A percentile compares a stretch with the other conserved stretches of the same genome.
Evolutionary conservation across 1,140 invertebrate species (phyloP).

Genomic region (Zaprionus tsacasi): DNA sequence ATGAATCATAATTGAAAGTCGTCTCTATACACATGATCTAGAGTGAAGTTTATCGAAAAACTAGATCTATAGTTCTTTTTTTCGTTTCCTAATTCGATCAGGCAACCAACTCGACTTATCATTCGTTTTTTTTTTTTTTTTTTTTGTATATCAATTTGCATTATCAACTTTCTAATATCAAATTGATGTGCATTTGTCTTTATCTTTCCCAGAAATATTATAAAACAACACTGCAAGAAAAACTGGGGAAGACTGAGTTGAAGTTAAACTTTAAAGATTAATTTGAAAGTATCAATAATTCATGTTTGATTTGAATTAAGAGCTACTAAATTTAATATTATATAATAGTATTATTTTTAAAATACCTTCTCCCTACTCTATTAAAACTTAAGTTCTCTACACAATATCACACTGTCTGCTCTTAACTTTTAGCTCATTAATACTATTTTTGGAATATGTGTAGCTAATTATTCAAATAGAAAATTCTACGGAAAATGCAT

Average conservation of each 20-base stretch:
- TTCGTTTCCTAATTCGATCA: background rate
- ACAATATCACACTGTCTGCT: background rate
- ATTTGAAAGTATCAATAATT: too few relatives aligned
- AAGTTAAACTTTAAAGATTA: too few relatives aligned
- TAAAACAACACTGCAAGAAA: constrained; percentile 8
- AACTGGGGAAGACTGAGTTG: background rate
- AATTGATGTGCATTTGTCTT: constrained; percentile 1
- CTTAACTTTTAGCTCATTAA: background rate
- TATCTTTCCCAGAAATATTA: constrained; percentile 2
- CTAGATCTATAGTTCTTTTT: background rate
- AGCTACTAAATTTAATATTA: too few relatives aligned
- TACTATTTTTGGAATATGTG: background rate
- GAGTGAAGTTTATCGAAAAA: background rate
- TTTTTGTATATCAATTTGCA: background rate
- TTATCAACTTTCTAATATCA: constrained; percentile 12
- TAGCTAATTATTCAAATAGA: background rate
- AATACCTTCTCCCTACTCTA: too few relatives aligned
- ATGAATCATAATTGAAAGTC: constrained; percentile 26
- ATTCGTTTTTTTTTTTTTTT: background rate
- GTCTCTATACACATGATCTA: too few relatives aligned
- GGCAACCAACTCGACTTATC: too few relatives aligned
- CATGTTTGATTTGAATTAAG: too few relatives aligned
- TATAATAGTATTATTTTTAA: too few relatives aligned
- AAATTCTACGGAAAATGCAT: background rate
- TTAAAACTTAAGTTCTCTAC: too few relatives aligned